Evolutionary conservation across 2,113 vertebrate species (phyloP).

Genomic region (Microtus richardsoni): DNA sequence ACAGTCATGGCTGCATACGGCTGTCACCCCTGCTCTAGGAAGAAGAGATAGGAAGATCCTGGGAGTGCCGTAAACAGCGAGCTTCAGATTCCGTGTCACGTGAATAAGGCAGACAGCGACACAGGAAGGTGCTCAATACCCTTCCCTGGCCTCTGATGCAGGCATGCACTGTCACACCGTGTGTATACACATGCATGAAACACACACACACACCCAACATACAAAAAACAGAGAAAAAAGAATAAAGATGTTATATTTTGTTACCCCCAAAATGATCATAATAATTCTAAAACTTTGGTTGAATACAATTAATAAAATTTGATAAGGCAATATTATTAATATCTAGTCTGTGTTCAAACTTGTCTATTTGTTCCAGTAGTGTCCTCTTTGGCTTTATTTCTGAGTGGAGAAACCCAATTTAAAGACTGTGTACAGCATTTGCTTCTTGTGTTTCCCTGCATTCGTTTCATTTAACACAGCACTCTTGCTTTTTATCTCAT

Average conservation of each 20-base stretch:
- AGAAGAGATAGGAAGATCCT: neutral
- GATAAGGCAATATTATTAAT: neutral
- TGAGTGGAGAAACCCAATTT: neutral
- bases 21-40: neutral
- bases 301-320: constrained; percentile 31
- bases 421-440: neutral
- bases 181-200: neutral
- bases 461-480: neutral
- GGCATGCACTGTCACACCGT: neutral
- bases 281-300: constrained; percentile 37
- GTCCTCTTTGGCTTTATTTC: neutral
- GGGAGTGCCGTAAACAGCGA: neutral
- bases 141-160: neutral
- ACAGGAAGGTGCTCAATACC: neutral
- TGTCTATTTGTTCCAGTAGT: neutral
- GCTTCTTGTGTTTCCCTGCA: neutral
- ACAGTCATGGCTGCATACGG: neutral
- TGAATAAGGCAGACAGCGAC: neutral
- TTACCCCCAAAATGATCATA: neutral
- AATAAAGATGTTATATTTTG: constrained; percentile 4
- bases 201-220: neutral
- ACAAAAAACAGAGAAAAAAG: neutral
- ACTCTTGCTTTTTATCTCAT: neutral
- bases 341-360: neutral
- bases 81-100: neutral